Conservation (phyloP, 2,888 invertebrate genomes). For the Lepidonotus clava region DNA sequence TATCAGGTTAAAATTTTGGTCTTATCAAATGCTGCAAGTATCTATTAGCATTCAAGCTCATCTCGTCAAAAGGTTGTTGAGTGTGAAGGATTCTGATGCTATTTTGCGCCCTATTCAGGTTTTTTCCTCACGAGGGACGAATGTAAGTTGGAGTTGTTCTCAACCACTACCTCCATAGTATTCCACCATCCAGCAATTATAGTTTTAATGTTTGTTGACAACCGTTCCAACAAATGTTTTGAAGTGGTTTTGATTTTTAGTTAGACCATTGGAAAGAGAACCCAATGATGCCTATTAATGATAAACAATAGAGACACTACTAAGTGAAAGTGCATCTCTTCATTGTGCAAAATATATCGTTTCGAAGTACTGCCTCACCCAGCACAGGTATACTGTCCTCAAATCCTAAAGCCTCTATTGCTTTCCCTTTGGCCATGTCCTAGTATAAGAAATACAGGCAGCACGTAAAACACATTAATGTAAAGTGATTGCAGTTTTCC, state of each 20-base stretch:
- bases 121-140: slow-evolving; percentile 51
- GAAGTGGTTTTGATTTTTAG: neutral
- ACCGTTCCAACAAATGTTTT: neutral
- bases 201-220: neutral
- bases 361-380: neutral
- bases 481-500: neutral
- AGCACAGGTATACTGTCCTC: neutral
- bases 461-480: neutral
- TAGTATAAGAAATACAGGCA: neutral
- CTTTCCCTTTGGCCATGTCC: neutral
- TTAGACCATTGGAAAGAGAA: neutral
- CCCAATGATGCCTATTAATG: neutral
- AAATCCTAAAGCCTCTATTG: neutral
- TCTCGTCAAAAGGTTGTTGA: neutral
- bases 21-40: too few species aligned
- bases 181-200: neutral
- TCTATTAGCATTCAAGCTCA: too few species aligned
- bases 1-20: too few species aligned
- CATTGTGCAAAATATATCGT: neutral
- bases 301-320: neutral
- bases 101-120: slow-evolving; percentile 31
- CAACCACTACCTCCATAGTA: neutral
- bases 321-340: too few species aligned
- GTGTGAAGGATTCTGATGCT: slow-evolving; percentile 2
- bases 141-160: slow-evolving; percentile 49